A percentile compares a stretch with the other conserved stretches of the same genome.
Evolutionary conservation across 2,113 vertebrate genomes (phyloP).

Genomic region (Psittacara wagleri): DNA sequence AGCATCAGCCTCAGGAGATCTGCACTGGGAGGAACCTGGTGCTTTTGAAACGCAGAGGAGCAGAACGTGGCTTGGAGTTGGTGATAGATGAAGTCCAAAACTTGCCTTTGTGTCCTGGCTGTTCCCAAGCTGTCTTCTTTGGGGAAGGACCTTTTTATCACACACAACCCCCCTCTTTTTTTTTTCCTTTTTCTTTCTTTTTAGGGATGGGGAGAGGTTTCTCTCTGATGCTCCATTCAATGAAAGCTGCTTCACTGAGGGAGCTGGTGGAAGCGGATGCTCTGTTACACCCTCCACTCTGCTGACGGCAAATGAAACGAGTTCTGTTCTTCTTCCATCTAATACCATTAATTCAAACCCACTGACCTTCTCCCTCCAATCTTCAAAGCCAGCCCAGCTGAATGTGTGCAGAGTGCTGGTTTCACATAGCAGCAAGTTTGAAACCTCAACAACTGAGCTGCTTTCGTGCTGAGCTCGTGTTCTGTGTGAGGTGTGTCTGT

Average conservation of each 20-base stretch:
- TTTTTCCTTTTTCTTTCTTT: rapidly evolving
- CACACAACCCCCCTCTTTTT: neutral
- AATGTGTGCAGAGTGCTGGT: neutral
- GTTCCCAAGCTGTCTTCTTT: neutral
- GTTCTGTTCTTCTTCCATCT: neutral
- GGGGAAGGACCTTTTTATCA: neutral
- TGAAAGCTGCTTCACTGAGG: neutral
- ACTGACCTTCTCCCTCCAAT: neutral
- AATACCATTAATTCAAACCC: neutral
- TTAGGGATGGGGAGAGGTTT: neutral
- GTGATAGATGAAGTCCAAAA: neutral
- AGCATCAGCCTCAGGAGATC: neutral
- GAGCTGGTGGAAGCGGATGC: neutral
- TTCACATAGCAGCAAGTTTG: neutral
- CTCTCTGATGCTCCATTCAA: neutral
- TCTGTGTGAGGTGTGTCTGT: neutral
- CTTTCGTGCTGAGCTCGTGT: neutral
- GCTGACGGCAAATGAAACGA: neutral
- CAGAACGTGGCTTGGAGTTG: rapidly evolving
- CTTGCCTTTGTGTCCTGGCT: neutral
- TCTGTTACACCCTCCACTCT: neutral
- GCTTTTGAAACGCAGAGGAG: neutral
- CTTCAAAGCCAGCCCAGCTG: neutral
- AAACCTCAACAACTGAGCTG: neutral
- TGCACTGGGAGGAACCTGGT: neutral